Conservation (phyloP, 2,113 vertebrate genomes). For the Aptenodytes forsteri region DNA sequence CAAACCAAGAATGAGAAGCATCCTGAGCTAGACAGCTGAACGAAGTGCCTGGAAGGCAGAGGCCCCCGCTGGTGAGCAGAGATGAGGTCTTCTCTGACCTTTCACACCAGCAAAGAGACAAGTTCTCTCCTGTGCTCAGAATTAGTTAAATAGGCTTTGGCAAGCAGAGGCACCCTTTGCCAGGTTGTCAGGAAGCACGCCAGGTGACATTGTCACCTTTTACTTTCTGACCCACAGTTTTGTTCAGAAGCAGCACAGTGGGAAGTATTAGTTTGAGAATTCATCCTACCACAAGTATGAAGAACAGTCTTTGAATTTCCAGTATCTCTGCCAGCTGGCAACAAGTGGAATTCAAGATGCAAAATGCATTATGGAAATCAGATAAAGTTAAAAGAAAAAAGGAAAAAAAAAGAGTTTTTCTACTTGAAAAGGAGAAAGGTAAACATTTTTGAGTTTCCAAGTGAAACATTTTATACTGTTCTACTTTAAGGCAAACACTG, state of each 20-base stretch:
- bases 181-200: not conserved
- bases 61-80: not conserved
- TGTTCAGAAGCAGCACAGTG: not conserved
- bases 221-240: not conserved
- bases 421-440: not conserved
- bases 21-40: not conserved
- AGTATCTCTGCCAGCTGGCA: not conserved
- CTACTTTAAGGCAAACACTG: not conserved
- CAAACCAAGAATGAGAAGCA: not conserved
- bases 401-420: accelerated
- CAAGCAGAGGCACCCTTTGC: not conserved
- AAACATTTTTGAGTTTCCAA: not conserved
- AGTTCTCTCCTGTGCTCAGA: not conserved
- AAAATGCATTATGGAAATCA: not conserved
- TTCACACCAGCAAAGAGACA: not conserved
- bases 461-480: not conserved
- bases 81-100: not conserved
- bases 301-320: not conserved
- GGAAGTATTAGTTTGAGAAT: not conserved
- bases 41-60: accelerated
- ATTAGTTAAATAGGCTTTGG: not conserved
- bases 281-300: not conserved
- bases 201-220: not conserved
- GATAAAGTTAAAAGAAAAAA: not conserved
- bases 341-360: not conserved